Percentiles rank a stretch among this genome's conserved stretches.
Conservation (phyloP, 1,140 invertebrate genomes). For the Drosophila equinoxialis region DNA sequence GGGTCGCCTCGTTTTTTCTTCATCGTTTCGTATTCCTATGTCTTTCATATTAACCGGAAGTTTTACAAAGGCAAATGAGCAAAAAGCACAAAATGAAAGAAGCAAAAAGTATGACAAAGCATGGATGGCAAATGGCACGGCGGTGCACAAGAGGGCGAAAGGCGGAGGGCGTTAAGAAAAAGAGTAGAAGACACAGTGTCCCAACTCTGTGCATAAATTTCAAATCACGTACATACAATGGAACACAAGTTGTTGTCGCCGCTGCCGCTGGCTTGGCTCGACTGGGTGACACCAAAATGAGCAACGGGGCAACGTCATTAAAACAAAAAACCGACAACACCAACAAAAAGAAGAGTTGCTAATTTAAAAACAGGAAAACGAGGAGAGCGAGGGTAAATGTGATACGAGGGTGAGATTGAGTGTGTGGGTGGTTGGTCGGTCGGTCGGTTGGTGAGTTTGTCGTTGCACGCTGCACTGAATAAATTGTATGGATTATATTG, state of each 20-base stretch:
- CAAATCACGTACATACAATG: constrained; percentile 79
- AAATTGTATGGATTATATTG: constrained; percentile 76
- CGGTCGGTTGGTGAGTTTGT: constrained; percentile 19
- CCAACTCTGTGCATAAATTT: constrained; percentile 73
- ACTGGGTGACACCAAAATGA: constrained; percentile 58
- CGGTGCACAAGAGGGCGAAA: constrained; percentile 20
- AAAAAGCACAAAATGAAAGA: constrained; percentile 47
- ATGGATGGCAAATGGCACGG: constrained; percentile 21
- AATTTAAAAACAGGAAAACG: constrained; percentile 55
- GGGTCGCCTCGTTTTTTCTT: constrained; percentile 26
- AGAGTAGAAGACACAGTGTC: constrained; percentile 37
- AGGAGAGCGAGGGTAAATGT: constrained; percentile 30
- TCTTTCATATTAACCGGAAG: constrained; percentile 70
- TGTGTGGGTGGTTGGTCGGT: constrained; percentile 19
- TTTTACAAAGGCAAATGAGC: constrained; percentile 79
- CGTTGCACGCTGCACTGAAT: constrained; percentile 67
- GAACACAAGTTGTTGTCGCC: constrained; percentile 37
- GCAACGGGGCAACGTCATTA: constrained; percentile 52
- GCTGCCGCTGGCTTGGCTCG: constrained; percentile 25
- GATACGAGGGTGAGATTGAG: constrained; percentile 1
- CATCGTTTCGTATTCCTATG: constrained; percentile 26
- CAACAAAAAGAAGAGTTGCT: constrained; percentile 52
- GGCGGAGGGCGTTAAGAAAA: constrained; percentile 39
- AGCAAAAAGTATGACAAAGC: constrained; percentile 45
- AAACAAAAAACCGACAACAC: constrained; percentile 60